Percentiles rank a stretch among this genome's conserved stretches.
phyloP scores from a whole-genome alignment of 2,797 vertebrate genomes.

The Anniella stebbinsi region DNA sequence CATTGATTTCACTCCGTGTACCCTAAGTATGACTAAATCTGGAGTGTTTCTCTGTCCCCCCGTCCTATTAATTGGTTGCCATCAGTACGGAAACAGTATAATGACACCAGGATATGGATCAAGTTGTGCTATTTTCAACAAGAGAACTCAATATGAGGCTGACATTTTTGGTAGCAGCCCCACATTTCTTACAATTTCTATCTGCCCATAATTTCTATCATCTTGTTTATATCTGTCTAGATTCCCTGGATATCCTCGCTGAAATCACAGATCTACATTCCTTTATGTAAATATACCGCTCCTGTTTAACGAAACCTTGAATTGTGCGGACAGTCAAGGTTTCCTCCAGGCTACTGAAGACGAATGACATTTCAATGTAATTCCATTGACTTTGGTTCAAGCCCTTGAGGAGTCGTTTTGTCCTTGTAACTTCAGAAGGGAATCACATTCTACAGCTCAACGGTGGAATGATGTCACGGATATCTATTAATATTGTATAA shows the following conservation, averaged over 20 bases:
- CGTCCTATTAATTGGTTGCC: neutral
- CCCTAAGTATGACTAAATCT: neutral
- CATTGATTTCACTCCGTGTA: neutral
- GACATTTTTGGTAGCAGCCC: neutral
- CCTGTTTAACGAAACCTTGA: neutral
- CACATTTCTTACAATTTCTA: neutral
- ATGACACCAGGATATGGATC: no score
- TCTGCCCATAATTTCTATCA: neutral
- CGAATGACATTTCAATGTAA: neutral
- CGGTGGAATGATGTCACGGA: conserved; percentile 17
- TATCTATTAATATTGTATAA: conserved; percentile 1
- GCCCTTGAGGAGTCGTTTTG: conserved; percentile 13
- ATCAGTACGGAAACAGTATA: neutral
- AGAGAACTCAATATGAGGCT: neutral
- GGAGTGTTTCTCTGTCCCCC: no score
- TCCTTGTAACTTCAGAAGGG: conserved; percentile 8
- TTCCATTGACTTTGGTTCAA: conserved; percentile 30
- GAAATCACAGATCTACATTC: neutral
- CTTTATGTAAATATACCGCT: neutral
- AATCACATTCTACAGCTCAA: conserved; percentile 29
- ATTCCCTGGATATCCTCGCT: neutral
- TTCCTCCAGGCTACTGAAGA: neutral
- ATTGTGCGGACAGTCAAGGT: neutral
- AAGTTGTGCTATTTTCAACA: neutral
- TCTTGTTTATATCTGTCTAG: neutral